Percentiles rank a stretch among this genome's conserved stretches.
Evolutionary conservation across 2,888 invertebrate genomes (phyloP).

Genomic region (Pilophorus perplexus): DNA sequence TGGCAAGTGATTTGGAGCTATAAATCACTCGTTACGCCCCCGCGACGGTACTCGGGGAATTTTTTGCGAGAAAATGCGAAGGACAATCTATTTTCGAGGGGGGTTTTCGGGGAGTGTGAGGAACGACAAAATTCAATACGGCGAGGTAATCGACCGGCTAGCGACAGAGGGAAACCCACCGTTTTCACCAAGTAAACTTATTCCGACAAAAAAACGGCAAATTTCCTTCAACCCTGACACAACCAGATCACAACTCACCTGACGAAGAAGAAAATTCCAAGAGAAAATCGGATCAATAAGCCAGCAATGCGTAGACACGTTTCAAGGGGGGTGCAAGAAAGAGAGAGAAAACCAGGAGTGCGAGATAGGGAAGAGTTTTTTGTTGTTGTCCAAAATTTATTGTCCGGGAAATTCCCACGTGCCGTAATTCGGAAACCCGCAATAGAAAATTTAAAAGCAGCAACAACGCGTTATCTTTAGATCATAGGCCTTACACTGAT

Average conservation of each 20-base stretch:
- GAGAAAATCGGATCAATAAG: constrained; percentile 24
- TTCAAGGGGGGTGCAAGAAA: constrained; percentile 24
- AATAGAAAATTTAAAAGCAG: background rate
- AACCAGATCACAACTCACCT: background rate
- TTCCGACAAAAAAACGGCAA: background rate
- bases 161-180: background rate
- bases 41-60: too few relatives aligned
- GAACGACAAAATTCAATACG: too few relatives aligned
- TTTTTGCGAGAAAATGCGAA: background rate
- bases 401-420: background rate
- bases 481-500: background rate
- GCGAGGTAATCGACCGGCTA: background rate
- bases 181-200: background rate
- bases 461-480: background rate
- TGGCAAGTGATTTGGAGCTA: too few relatives aligned
- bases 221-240: background rate
- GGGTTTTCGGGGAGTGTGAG: background rate
- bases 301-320: constrained; percentile 23
- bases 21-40: too few relatives aligned
- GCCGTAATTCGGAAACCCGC: too few relatives aligned
- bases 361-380: background rate
- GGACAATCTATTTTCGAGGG: constrained; percentile 9
- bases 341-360: constrained; percentile 7
- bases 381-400: background rate
- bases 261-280: background rate